A percentile compares a stretch with the other conserved stretches of the same genome.
Evolutionary conservation across 2,888 invertebrate species (phyloP).

Genomic region (Phyllotreta cruciferae): DNA sequence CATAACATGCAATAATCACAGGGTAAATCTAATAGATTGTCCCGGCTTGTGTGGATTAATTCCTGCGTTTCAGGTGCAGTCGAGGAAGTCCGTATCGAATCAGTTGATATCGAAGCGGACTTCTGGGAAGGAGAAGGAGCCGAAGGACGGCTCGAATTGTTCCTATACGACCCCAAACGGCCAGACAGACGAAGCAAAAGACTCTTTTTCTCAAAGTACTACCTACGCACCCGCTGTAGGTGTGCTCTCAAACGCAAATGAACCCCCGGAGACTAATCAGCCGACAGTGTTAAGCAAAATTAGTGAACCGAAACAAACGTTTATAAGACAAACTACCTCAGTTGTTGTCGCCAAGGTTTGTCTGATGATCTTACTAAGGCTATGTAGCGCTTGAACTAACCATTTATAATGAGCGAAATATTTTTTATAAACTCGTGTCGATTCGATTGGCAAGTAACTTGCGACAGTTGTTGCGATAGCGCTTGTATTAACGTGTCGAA

Average conservation of each 20-base stretch:
- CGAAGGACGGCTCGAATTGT: conserved; percentile 41
- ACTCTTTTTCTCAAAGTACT: conserved; percentile 45
- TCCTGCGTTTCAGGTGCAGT: conserved; percentile 47
- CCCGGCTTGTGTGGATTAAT: not conserved
- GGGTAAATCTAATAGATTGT: conserved; percentile 44
- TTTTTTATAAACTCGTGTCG: not conserved
- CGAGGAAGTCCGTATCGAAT: conserved; percentile 52
- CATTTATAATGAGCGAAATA: not conserved
- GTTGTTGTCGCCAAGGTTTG: conserved; percentile 42
- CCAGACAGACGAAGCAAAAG: conserved; percentile 42
- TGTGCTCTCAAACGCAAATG: conserved; percentile 44
- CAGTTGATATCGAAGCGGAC: conserved; percentile 53
- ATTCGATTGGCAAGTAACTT: too few relatives aligned
- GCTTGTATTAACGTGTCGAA: too few relatives aligned
- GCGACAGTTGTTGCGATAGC: too few relatives aligned
- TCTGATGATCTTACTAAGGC: not conserved
- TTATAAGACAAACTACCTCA: conserved; percentile 42
- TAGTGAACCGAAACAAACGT: conserved; percentile 33
- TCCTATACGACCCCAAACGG: conserved; percentile 47
- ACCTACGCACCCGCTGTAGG: conserved; percentile 46
- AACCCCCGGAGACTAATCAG: conserved; percentile 38
- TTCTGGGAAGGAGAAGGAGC: conserved; percentile 51
- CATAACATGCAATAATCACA: conserved; percentile 66
- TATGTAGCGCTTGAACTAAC: too few relatives aligned
- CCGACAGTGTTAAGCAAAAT: conserved; percentile 41